phyloP scores from a whole-genome alignment of 2,888 invertebrate species.

The Patella depressa region DNA sequence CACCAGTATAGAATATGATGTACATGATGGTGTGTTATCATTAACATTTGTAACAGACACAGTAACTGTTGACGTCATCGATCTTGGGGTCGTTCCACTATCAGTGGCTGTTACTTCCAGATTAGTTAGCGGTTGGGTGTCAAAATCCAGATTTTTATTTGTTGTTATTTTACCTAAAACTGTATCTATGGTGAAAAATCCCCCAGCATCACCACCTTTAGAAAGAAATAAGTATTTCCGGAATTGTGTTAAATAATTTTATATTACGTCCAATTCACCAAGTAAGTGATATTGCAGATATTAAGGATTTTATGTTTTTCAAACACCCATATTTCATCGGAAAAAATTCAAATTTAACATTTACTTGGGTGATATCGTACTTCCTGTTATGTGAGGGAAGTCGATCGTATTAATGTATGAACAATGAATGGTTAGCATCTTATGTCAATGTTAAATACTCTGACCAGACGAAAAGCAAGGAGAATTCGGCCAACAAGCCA shows the following conservation, averaged over 20 bases:
- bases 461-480: neutral
- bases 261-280: no score
- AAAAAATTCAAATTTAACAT: no score
- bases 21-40: constrained; percentile 60
- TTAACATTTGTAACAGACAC: constrained; percentile 57
- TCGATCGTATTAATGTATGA: neutral
- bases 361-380: no score
- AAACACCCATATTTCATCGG: no score
- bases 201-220: constrained; percentile 45
- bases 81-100: constrained; percentile 35
- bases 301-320: no score
- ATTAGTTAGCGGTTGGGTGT: constrained; percentile 30
- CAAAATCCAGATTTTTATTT: constrained; percentile 48
- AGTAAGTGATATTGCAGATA: no score
- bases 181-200: constrained; percentile 42
- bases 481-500: no score
- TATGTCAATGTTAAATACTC: neutral
- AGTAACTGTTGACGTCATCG: constrained; percentile 39
- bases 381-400: no score
- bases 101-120: constrained; percentile 46
- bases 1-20: constrained; percentile 29
- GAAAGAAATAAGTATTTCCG: neutral
- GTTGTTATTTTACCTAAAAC: constrained; percentile 42
- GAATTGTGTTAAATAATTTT: no score
- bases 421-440: neutral